Base-by-base conservation (phyloP, 2,113 vertebrate genomes). In the Ictalurus punctatus region DNA sequence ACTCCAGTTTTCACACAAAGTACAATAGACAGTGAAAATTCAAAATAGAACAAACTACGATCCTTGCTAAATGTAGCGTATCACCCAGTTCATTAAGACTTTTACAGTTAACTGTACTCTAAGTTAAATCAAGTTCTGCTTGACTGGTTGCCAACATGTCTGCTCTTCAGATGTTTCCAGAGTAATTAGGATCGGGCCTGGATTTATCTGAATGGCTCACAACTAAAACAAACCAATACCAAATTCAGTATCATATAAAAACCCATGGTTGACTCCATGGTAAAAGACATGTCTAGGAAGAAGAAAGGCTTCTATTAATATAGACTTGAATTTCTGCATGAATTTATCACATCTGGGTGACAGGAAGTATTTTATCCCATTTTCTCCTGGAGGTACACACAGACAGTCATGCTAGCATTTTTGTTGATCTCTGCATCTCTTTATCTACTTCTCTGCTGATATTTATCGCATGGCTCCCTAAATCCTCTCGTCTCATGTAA, bases 121-220 rank as follows among this genome's bases (percentile, higher is more conserved):
- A 63, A 63, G 44, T 48, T 48, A 48, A 48, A 48, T 48, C 30
- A 63, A 83, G 21, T 40, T 83, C 81, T 63, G 58, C 81, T 25
- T 83, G 81, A 63, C 21, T 25, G 58, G 19, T 59, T 63, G 37
- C 83, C 61, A 67, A 30, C 40, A 84, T 67, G 83, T 69, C 61
- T 84, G 59, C 25, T 69, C 3, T 84, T 67, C 37, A 67, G 63
- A 84, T 67, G 63, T 67, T 65, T 84, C 83, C 37, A 86, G 4
- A 89, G 54, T 30, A 4, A 74, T 83, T 76, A 71, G 67, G 85
- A 84, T 85, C 89, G 80, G 73, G 80, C 67, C 90, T 89, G 67
- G 2, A 63, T 84, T 84, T 84, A 84, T 84, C 40, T 65, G 61
- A 84, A 67, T 67, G 40, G n/a, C 40, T 84, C 21, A n/a, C 61